phyloP scores from a whole-genome alignment of 2,797 vertebrate genomes.

The Helarctos malayanus region DNA sequence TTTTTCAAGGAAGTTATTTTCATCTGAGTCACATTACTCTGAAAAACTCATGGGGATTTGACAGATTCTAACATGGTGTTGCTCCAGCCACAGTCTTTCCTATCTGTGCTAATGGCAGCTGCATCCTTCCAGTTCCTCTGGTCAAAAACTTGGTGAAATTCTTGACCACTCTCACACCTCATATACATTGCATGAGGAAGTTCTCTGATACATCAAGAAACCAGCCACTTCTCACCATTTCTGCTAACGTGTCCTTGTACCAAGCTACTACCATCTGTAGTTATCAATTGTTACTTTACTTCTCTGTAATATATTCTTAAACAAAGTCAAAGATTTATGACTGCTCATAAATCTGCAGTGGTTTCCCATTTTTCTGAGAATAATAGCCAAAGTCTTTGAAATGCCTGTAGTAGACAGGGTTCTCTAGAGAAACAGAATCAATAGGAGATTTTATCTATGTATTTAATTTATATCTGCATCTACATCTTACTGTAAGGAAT shows the following conservation, averaged over 20 bases:
- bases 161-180: not conserved
- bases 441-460: not conserved
- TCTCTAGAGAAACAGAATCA: not conserved
- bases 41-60: conserved; percentile 60
- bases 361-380: not conserved
- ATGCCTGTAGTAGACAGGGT: not conserved
- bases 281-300: not conserved
- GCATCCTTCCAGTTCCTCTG: not conserved
- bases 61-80: conserved; percentile 68
- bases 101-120: not conserved
- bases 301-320: not conserved
- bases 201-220: not conserved
- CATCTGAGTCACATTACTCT: conserved; percentile 63
- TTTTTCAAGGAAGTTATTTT: conserved; percentile 65
- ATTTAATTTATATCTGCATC: not conserved
- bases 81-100: not conserved
- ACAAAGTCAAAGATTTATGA: not conserved
- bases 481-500: not conserved
- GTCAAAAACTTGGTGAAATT: not conserved
- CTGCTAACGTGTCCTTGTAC: not conserved
- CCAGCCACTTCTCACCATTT: not conserved
- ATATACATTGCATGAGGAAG: not conserved
- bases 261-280: not conserved
- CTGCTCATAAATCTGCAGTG: not conserved
- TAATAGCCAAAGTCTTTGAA: not conserved